A percentile compares a stretch with the other conserved stretches of the same genome.
These are phyloP conservation scores for Agonopterix heracliana DNA, from an alignment of 2,888 invertebrate genomes.

Conservation along the genomic window DNA sequence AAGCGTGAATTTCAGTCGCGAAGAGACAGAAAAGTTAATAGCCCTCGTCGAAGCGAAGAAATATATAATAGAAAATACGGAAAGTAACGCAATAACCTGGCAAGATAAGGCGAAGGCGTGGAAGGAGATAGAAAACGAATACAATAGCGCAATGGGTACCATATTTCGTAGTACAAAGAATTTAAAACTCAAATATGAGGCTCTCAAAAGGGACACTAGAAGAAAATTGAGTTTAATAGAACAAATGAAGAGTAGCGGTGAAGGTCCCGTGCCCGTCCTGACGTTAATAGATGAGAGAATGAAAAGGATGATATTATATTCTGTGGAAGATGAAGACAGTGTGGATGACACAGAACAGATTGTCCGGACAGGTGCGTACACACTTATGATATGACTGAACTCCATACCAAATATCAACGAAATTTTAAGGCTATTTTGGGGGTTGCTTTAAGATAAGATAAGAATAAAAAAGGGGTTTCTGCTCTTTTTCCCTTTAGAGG, in stretches of 20 bases:
- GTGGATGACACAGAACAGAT: too few relatives aligned
- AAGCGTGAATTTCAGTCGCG: slow-evolving; percentile 4
- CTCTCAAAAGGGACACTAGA: slow-evolving; percentile 10
- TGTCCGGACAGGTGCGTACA: too few relatives aligned
- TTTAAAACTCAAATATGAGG: slow-evolving; percentile 14
- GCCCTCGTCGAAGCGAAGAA: slow-evolving; percentile 3
- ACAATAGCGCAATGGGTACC: slow-evolving; percentile 5
- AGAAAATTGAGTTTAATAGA: slow-evolving; percentile 8
- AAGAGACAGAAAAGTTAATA: slow-evolving; percentile 10
- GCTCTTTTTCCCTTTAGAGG: too few relatives aligned
- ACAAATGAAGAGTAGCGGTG: neutral
- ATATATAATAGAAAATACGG: slow-evolving; percentile 15
- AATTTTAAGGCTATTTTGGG: too few relatives aligned
- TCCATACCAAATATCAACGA: too few relatives aligned
- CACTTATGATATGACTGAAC: too few relatives aligned
- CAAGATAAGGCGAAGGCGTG: slow-evolving; percentile 13
- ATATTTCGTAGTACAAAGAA: slow-evolving; percentile 5
- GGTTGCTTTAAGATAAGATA: too few relatives aligned
- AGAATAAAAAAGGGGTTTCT: too few relatives aligned
- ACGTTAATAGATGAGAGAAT: slow-evolving; percentile 4
- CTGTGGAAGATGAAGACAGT: slow-evolving; percentile 1
- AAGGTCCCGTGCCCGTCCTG: neutral
- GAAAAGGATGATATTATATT: slow-evolving; percentile 3
- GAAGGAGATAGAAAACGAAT: slow-evolving; percentile 11
- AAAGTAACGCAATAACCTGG: slow-evolving; percentile 12